Conservation (phyloP, 1,140 invertebrate species). For the Samia ricini region DNA sequence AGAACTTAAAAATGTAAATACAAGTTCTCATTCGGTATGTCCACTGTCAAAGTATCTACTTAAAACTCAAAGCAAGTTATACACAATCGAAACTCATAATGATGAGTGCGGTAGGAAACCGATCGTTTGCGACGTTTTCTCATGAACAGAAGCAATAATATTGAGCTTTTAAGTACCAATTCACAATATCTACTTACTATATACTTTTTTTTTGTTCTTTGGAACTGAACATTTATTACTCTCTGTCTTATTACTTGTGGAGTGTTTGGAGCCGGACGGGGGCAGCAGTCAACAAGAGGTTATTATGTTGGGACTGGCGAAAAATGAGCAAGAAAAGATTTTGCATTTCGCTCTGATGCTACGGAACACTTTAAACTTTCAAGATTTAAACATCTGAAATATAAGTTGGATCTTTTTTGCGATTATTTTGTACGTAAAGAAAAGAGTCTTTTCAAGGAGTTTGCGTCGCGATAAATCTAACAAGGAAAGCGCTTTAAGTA, state of each 20-base stretch:
- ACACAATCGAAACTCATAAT: constrained; percentile 29
- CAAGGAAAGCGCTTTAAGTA: not conserved
- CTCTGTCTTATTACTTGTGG: constrained; percentile 73
- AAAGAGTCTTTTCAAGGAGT: not conserved
- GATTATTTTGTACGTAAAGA: constrained; percentile 6
- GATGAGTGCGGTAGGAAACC: constrained; percentile 39
- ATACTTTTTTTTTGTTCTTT: constrained; percentile 69
- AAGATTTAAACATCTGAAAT: constrained; percentile 13
- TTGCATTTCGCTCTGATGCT: constrained; percentile 42
- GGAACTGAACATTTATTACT: constrained; percentile 74
- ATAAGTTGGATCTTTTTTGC: constrained; percentile 4
- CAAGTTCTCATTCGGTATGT: not conserved
- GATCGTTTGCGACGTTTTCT: constrained; percentile 36
- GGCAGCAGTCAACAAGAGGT: constrained; percentile 67
- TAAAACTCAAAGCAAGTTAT: constrained; percentile 17
- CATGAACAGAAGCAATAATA: constrained; percentile 49
- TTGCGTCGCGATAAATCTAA: not conserved
- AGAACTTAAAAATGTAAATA: too few relatives aligned
- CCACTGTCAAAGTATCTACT: constrained; percentile 7
- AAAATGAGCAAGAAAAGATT: constrained; percentile 67
- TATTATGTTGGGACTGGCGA: constrained; percentile 71
- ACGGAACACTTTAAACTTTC: constrained; percentile 40
- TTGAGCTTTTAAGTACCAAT: constrained; percentile 59
- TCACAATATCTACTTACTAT: constrained; percentile 73
- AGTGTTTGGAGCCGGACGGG: constrained; percentile 55